These are phyloP conservation scores for Halichondria panicea DNA, from an alignment of 37 sponge, comb jelly and placozoan genomes.

Conservation along the genomic window DNA sequence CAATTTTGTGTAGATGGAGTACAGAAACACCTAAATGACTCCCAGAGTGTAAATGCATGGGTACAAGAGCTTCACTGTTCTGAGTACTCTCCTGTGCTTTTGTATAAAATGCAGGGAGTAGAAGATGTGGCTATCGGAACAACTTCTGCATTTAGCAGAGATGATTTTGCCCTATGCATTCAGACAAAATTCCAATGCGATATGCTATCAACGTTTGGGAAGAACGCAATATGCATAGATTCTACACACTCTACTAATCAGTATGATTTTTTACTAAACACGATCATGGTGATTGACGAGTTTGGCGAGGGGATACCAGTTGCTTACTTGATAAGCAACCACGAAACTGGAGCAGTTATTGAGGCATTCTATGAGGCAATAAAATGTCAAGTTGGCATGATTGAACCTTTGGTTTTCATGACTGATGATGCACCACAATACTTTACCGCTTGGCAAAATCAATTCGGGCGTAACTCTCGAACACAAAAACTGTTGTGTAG, in stretches of 20 bases:
- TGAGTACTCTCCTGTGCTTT: conserved; percentile 6
- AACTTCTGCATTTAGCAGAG: background rate
- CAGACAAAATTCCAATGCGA: conserved; percentile 22
- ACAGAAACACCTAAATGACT: conserved; percentile 11
- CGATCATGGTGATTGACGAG: conserved; percentile 56
- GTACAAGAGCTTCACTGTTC: conserved; percentile 6
- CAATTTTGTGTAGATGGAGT: no score
- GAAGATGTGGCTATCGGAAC: background rate
- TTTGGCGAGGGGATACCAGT: conserved; percentile 62
- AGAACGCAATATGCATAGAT: conserved; percentile 6
- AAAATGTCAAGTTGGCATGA: conserved; percentile 13
- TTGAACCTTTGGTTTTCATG: conserved; percentile 47
- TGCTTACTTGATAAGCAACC: conserved; percentile 31
- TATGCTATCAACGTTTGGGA: conserved; percentile 1
- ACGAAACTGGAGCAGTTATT: conserved; percentile 12
- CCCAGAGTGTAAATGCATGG: background rate
- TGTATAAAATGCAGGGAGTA: conserved; percentile 10
- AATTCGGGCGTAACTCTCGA: background rate
- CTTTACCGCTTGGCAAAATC: conserved; percentile 4
- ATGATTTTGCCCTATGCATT: conserved; percentile 19
- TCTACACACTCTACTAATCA: conserved; percentile 8
- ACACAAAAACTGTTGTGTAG: background rate
- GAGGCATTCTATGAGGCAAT: conserved; percentile 22
- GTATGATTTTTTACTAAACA: conserved; percentile 7
- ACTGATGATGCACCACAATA: conserved; percentile 52